These are phyloP conservation scores for Phrynocephalus forsythii DNA, from an alignment of 2,797 vertebrate species.

Conservation along the genomic window DNA sequence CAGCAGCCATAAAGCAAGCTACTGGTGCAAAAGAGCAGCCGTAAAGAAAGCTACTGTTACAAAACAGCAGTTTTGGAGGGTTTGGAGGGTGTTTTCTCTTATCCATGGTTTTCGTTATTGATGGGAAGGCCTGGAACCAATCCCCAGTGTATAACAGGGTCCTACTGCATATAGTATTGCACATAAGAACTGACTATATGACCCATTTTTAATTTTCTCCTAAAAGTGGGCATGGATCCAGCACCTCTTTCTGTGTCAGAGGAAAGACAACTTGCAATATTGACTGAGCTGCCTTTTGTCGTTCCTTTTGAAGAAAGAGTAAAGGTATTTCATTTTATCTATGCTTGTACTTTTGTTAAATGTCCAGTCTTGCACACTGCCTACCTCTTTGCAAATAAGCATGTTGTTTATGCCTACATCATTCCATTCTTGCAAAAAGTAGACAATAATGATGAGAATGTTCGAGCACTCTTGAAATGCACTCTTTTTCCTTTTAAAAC, in stretches of 20 bases:
- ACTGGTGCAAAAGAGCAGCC: no score
- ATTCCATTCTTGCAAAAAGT: not conserved
- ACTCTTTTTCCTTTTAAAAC: not conserved
- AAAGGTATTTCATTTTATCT: slow-evolving; percentile 84
- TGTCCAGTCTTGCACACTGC: not conserved
- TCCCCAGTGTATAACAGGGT: no score
- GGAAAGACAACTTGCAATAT: slow-evolving; percentile 95
- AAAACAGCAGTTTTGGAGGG: no score
- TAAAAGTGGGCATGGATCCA: slow-evolving; percentile 91
- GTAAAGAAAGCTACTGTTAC: no score
- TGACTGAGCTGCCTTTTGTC: slow-evolving; percentile 97
- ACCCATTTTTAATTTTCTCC: slow-evolving; percentile 48
- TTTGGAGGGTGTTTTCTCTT: no score
- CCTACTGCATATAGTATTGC: not conserved
- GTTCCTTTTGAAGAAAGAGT: slow-evolving; percentile 99
- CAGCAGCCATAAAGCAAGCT: no score
- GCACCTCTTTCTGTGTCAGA: slow-evolving; percentile 96
- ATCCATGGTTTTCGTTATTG: no score
- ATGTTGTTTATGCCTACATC: not conserved
- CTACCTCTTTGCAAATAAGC: not conserved
- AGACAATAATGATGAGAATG: not conserved
- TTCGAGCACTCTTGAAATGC: not conserved
- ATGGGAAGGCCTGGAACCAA: no score
- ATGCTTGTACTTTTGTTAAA: not conserved
- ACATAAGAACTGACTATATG: slow-evolving; percentile 20